These are phyloP conservation scores for Aurelia sp. DNA, from an alignment of 30 jellyfish, hydroid and myxozoan genomes.

Conservation along the genomic window DNA sequence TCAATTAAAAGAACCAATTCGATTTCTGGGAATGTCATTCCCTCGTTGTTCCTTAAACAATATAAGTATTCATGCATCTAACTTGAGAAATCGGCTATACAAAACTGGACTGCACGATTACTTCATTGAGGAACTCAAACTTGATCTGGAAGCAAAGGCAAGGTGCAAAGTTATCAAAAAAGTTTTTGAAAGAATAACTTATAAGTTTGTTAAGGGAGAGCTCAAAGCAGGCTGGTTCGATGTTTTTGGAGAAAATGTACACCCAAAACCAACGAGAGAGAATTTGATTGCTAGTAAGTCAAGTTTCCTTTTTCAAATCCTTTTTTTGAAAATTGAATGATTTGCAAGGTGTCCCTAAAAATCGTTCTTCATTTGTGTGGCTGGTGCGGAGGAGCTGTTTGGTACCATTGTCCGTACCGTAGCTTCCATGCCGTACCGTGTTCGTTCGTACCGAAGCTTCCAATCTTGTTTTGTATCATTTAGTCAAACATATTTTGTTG, in stretches of 20 bases:
- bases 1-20: not conserved
- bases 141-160: not conserved
- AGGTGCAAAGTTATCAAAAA: not conserved
- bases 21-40: constrained; percentile 31
- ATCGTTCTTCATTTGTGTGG: too few relatives aligned
- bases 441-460: too few relatives aligned
- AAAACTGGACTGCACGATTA: constrained; percentile 16
- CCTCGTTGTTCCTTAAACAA: constrained; percentile 7
- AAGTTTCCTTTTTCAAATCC: not conserved
- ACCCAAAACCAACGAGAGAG: constrained; percentile 2
- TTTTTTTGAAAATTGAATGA: not conserved
- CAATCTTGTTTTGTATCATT: too few relatives aligned
- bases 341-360: too few relatives aligned
- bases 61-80: not conserved
- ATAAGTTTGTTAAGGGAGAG: not conserved
- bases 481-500: too few relatives aligned
- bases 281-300: constrained; percentile 7
- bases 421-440: too few relatives aligned
- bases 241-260: constrained; percentile 13
- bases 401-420: too few relatives aligned
- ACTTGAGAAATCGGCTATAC: constrained; percentile 20
- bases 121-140: constrained; percentile 29
- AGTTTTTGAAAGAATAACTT: constrained; percentile 5
- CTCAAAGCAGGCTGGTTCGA: constrained; percentile 11
- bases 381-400: too few relatives aligned